Base-by-base conservation (phyloP, 64 coral and sea anemone species). In the Acropora yongei region DNA sequence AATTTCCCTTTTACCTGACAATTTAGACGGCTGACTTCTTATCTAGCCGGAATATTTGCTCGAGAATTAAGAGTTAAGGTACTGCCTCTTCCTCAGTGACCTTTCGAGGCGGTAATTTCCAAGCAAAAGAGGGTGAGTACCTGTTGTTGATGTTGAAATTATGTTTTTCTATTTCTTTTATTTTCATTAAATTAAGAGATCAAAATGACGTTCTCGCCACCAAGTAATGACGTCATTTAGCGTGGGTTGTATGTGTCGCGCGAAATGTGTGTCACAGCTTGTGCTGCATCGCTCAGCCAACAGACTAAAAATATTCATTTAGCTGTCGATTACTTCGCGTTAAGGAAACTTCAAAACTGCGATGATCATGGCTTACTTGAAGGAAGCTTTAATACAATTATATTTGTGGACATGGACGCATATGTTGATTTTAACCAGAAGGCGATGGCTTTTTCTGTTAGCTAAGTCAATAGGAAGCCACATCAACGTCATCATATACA, bases 161-260 rank as follows among this genome's bases (percentile, higher is more conserved):
- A 63, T 10, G 16, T 63, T 13, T 63, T 63, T 63, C 6, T 63
- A 63, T 63, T 11, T 48, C 14, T 78, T 78, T 47, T 49, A 48
- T 6, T 78, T 7, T 16, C n/a, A 13, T 49, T 7, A 20, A 71
- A 71, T 71, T 19, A 20, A 20, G 68, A 4, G 20, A 6, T 84
- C 2, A 18, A 30, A 17, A 8, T 47, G 17, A 20, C 6, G 10
- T 51, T 51, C 82, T 30, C 49, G 63, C 49, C 63, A 44, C 19
- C 63, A 85, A n/a, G 82, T 14, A 2, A 67, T 83, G 82, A 85
- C 82, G 82, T 85, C 44, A 85, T 19, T 71, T 17, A 30, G 82
- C 44, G 82, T 85, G 82, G 82, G 82, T 65, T 13, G 46, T 57
- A 6, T 43, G 46, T 68, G 47, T 85, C 82, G 61, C 82, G 82